Conservation (phyloP, 1,140 invertebrate genomes). For the Liolophura sinensis region DNA sequence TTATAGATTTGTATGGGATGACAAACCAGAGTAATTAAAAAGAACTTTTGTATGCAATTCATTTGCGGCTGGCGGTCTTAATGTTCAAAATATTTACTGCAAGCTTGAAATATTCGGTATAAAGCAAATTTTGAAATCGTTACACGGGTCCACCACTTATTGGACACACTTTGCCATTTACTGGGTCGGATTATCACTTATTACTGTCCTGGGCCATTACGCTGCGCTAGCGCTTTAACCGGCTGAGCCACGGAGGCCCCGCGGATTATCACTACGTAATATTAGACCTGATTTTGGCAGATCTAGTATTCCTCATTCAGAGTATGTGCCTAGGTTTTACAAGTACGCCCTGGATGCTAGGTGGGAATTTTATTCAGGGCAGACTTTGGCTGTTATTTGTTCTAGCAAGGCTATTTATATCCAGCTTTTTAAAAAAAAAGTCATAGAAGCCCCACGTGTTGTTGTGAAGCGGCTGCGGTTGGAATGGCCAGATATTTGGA, state of each 20-base stretch:
- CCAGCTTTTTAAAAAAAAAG: background rate
- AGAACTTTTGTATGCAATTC: slow-evolving; percentile 12
- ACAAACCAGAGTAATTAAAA: slow-evolving; percentile 17
- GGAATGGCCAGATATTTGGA: background rate
- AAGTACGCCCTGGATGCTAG: slow-evolving; percentile 4
- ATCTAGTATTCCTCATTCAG: slow-evolving; percentile 14
- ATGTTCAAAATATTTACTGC: slow-evolving; percentile 16
- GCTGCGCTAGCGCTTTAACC: too few species aligned
- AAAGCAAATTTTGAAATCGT: slow-evolving; percentile 18
- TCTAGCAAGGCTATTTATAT: slow-evolving; percentile 7
- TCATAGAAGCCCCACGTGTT: slow-evolving; percentile 1
- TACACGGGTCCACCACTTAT: slow-evolving; percentile 3
- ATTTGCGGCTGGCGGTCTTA: slow-evolving; percentile 18
- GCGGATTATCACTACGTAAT: slow-evolving; percentile 12
- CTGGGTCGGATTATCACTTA: slow-evolving; percentile 21
- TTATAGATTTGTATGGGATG: slow-evolving; percentile 26
- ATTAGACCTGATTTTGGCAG: slow-evolving; percentile 3
- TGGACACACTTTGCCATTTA: slow-evolving; percentile 17
- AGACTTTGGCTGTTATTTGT: background rate
- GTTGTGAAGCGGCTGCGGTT: background rate
- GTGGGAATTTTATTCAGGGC: too few species aligned
- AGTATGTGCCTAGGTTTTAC: slow-evolving; percentile 15
- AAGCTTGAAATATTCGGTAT: slow-evolving; percentile 17
- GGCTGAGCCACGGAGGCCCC: too few species aligned
- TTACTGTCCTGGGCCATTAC: too few species aligned